Evolutionary conservation across 2,113 vertebrate species (phyloP), one percentile per base, ranked within the genome.

Genomic region (Neogobius melanostomus): DNA sequence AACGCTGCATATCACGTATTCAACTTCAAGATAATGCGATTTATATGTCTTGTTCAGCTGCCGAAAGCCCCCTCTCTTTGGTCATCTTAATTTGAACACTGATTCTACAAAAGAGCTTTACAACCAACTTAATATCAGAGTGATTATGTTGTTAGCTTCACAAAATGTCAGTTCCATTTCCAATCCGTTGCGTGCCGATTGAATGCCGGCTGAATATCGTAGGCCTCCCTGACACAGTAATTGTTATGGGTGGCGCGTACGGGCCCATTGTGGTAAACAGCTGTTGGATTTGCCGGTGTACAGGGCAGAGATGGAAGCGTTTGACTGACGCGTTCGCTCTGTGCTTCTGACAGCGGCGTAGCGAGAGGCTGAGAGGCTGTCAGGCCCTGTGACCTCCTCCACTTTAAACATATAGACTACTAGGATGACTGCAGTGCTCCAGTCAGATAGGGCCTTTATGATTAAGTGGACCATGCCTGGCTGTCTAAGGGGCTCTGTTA

Each of bases 301-400:
- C 11, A 6, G 61, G 72, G 28, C 64, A 65, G 76, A 66, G 47
- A 8, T 65, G 43, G 60, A 69, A 77, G 61, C 1, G 62, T 62
- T 42, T 88, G 85, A 87, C 28, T 47, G 81, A 84, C 75, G 71
- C 6, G 79, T 85, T 28, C 1, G 36, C 68, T 85, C 75, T 71
- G 46, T 77, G 47, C 4, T n/a, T 43, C 65, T 78, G 84, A 75
- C 84, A 81, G 74, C 77, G 17, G 74, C 81, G 21, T 79, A 64
- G 72, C 64, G 21, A 81, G 81, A 77, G 65, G 77, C 82, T 76
- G 79, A 75, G 69, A 74, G 66, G 76, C 84, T 76, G 84, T 48
- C 79, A 67, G 77, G 61, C 74, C 68, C 65, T 7, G 7, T 79
- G 72, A 80, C 78, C 76, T 61, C 8, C 51, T 51, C 10, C 72